These are phyloP conservation scores for Platichthys stellatus DNA, from an alignment of 2,113 vertebrate species.

Conservation along the genomic window DNA sequence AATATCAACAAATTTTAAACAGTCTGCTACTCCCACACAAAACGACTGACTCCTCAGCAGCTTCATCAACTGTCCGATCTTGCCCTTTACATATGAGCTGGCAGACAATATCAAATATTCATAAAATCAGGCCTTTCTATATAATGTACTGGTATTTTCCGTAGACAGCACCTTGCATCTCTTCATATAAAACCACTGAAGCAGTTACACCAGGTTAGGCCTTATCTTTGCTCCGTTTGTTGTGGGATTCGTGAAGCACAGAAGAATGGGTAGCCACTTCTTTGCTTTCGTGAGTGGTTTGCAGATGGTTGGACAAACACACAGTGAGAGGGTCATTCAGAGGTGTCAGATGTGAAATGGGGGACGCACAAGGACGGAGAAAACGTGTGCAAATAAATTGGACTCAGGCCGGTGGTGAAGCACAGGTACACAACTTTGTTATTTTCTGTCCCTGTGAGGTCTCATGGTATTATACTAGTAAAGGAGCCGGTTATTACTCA, in stretches of 20 bases:
- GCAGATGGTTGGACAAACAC: slow-evolving; percentile 45
- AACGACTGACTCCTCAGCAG: too few relatives aligned
- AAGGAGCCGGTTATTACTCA: not conserved
- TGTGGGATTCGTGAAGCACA: slow-evolving; percentile 29
- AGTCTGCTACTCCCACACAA: too few relatives aligned
- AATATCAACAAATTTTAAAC: too few relatives aligned
- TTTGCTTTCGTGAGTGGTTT: slow-evolving; percentile 14
- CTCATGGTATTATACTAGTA: slow-evolving; percentile 18
- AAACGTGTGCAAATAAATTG: slow-evolving; percentile 44
- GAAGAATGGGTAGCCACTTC: not conserved
- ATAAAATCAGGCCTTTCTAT: slow-evolving; percentile 12
- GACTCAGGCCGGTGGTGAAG: slow-evolving; percentile 37
- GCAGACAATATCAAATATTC: slow-evolving; percentile 26
- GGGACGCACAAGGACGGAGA: slow-evolving; percentile 21
- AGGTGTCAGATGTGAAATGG: slow-evolving; percentile 25
- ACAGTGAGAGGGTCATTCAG: slow-evolving; percentile 40
- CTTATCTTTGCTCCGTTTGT: slow-evolving; percentile 32
- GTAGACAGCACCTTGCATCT: slow-evolving; percentile 4
- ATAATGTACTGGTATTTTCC: slow-evolving; percentile 31
- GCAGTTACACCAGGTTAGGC: slow-evolving; percentile 5
- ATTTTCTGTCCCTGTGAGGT: slow-evolving; percentile 17
- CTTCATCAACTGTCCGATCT: not conserved
- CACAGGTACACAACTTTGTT: slow-evolving; percentile 15
- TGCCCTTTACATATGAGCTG: not conserved
- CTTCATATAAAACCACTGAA: not conserved